Conservation (phyloP, 2,888 invertebrate genomes). For the Neuroscelio doddi region DNA sequence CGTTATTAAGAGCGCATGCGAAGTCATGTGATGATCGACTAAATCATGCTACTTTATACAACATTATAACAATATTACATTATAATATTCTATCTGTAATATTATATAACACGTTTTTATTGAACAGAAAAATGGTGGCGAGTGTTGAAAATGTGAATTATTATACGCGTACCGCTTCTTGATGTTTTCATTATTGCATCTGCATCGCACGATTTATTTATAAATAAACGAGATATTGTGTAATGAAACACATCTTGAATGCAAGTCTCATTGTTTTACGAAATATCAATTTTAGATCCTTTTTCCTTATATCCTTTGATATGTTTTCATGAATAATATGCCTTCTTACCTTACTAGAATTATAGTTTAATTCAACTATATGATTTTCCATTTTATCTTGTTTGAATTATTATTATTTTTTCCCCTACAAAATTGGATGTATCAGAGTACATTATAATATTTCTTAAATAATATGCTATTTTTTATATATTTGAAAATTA, state of each 20-base stretch:
- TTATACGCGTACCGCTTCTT: slow-evolving; percentile 71
- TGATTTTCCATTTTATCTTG: too few relatives aligned
- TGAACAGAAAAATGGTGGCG: slow-evolving; percentile 53
- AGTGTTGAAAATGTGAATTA: slow-evolving; percentile 69
- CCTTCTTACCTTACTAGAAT: too few relatives aligned
- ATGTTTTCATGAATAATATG: too few relatives aligned
- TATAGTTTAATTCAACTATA: too few relatives aligned
- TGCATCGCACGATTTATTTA: slow-evolving; percentile 72
- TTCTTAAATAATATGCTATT: too few relatives aligned
- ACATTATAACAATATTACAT: slow-evolving; percentile 57
- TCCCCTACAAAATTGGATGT: too few relatives aligned
- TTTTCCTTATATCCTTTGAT: too few relatives aligned
- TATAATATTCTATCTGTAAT: slow-evolving; percentile 64
- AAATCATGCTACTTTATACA: slow-evolving; percentile 66
- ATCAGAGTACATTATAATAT: too few relatives aligned
- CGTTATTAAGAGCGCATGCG: slow-evolving; percentile 50
- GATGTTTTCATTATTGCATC: slow-evolving; percentile 72
- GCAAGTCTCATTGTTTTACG: slow-evolving; percentile 1
- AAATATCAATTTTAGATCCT: too few relatives aligned
- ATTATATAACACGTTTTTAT: slow-evolving; percentile 67
- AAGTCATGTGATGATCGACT: slow-evolving; percentile 47
- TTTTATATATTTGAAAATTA: too few relatives aligned
- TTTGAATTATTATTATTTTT: too few relatives aligned
- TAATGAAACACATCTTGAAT: slow-evolving; percentile 47
- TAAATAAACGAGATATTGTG: slow-evolving; percentile 69